These are phyloP conservation scores for Terebella lapidaria DNA, from an alignment of 2,888 invertebrate genomes.

Conservation along the genomic window DNA sequence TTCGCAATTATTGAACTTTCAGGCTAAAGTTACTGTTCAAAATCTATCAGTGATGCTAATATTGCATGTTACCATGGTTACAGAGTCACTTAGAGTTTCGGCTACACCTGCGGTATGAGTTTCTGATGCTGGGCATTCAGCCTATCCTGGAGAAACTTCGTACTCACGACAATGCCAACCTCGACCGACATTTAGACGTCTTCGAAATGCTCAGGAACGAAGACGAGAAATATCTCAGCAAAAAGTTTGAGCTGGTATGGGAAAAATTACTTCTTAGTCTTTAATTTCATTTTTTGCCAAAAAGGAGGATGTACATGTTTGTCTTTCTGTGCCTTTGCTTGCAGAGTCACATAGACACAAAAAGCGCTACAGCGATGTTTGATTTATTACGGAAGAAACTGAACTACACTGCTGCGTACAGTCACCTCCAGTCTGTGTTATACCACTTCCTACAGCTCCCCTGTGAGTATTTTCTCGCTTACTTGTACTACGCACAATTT, in stretches of 20 bases:
- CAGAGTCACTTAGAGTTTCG: conserved; percentile 79
- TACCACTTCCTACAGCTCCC: conserved; percentile 83
- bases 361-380: conserved; percentile 89
- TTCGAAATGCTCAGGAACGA: conserved; percentile 97
- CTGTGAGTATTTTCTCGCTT: conserved; percentile 62
- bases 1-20: too few relatives aligned
- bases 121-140: conserved; percentile 93
- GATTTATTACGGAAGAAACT: conserved; percentile 81
- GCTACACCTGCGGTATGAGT: conserved; percentile 88
- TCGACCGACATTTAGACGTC: conserved; percentile 93
- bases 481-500: too few relatives aligned
- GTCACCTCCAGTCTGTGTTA: conserved; percentile 83
- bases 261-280: too few relatives aligned
- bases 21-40: neutral
- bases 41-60: too few relatives aligned
- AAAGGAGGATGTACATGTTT: too few relatives aligned
- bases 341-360: conserved; percentile 83
- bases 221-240: conserved; percentile 88
- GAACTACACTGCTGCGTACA: conserved; percentile 79
- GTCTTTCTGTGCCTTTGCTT: conserved; percentile 13
- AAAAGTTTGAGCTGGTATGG: conserved; percentile 75
- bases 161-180: conserved; percentile 86
- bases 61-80: too few relatives aligned
- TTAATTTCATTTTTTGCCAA: too few relatives aligned
- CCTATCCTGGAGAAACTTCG: conserved; percentile 90